Conservation (phyloP, 2,888 invertebrate species). For the Allophyes oxyacanthae region DNA sequence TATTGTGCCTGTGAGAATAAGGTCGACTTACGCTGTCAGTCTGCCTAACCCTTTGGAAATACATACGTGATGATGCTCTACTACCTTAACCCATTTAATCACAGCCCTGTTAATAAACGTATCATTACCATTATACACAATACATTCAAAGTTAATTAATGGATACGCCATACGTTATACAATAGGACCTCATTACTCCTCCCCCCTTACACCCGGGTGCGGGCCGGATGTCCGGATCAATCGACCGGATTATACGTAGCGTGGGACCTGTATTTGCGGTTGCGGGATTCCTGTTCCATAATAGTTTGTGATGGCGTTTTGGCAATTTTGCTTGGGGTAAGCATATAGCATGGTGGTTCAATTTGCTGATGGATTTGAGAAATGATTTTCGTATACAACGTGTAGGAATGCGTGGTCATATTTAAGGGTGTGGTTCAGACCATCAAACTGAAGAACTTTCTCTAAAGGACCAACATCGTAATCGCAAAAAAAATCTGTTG, state of each 20-base stretch:
- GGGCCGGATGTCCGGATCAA: conserved; percentile 43
- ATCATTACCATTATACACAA: background rate
- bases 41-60: no score
- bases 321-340: background rate
- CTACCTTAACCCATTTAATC: background rate
- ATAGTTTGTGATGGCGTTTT: conserved; percentile 1
- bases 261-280: conserved; percentile 15
- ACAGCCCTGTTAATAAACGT: background rate
- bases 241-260: conserved; percentile 40
- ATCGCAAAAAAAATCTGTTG: no score
- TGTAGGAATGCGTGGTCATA: no score
- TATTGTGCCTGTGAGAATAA: no score
- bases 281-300: conserved; percentile 18
- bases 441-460: no score
- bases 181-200: conserved; percentile 24
- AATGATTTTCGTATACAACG: no score
- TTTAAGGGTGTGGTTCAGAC: no score
- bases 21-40: no score
- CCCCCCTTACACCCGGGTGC: background rate
- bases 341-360: no score
- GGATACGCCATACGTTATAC: background rate
- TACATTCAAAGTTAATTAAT: conserved; percentile 28
- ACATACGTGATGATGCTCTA: no score
- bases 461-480: no score
- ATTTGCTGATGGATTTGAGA: no score